Evolutionary conservation across 1,140 invertebrate species (phyloP).

Genomic region (Drosophila punjabiensis): DNA sequence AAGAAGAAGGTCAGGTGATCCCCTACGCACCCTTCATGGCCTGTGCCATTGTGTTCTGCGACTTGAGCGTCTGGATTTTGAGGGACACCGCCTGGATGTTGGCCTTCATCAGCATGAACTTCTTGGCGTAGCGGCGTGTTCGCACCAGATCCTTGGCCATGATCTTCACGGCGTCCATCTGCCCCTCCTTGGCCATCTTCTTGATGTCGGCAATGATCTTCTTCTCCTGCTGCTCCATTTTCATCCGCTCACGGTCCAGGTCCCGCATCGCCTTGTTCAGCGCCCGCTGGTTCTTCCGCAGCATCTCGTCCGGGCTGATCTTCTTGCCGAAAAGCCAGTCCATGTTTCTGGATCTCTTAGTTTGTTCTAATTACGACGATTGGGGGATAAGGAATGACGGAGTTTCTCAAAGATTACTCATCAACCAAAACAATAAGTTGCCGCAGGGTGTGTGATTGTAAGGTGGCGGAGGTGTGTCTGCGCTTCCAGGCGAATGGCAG

Average conservation of each 20-base stretch:
- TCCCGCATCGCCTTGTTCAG: conserved; percentile 99
- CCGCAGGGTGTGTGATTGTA: conserved; percentile 23
- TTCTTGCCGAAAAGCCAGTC: conserved; percentile 99
- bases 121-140: conserved; percentile 97
- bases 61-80: conserved; percentile 99
- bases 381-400: conserved; percentile 45
- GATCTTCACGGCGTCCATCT: conserved; percentile 99
- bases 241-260: conserved; percentile 95
- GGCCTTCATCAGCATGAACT: conserved; percentile 99
- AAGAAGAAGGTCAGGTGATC: conserved; percentile 22
- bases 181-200: conserved; percentile 99
- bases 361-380: conserved; percentile 34
- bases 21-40: conserved; percentile 94
- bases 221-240: conserved; percentile 99
- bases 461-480: conserved; percentile 12
- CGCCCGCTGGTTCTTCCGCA: conserved; percentile 98
- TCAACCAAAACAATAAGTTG: conserved; percentile 63
- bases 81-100: conserved; percentile 99
- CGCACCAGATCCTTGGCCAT: conserved; percentile 99
- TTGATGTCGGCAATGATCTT: conserved; percentile 99
- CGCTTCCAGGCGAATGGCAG: conserved; percentile 11
- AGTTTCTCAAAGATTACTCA: conserved; percentile 70
- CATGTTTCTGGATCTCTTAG: conserved; percentile 86
- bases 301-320: conserved; percentile 98
- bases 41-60: conserved; percentile 99